phyloP scores from a whole-genome alignment of 2,113 vertebrate species.

The Chionodraco myersi region DNA sequence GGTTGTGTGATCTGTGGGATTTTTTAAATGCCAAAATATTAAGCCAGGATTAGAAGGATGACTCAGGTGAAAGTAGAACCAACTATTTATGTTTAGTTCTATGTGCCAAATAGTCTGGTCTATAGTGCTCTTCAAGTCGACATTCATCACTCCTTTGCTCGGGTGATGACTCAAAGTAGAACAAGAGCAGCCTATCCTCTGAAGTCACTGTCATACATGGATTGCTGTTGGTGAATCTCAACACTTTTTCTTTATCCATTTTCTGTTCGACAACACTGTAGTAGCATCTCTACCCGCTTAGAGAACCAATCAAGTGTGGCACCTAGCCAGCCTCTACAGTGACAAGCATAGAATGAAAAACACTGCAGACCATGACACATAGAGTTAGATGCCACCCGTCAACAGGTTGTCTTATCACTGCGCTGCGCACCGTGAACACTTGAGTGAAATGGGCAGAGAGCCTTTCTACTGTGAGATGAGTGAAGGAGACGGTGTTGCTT shows the following conservation, averaged over 20 bases:
- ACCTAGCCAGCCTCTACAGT: conserved; percentile 62
- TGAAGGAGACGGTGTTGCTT: conserved; percentile 71
- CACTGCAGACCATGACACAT: conserved; percentile 77
- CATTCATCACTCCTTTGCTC: conserved; percentile 32
- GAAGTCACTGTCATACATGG: conserved; percentile 36
- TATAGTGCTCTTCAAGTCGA: conserved; percentile 17
- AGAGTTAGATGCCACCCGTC: conserved; percentile 70
- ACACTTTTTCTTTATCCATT: conserved; percentile 57
- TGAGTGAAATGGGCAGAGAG: conserved; percentile 76
- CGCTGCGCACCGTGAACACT: conserved; percentile 65
- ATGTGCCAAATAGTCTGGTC: neutral
- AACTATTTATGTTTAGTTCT: conserved; percentile 23
- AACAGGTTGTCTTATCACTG: conserved; percentile 79
- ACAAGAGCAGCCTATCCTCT: conserved; percentile 15
- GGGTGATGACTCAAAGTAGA: conserved; percentile 31
- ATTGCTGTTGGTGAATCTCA: conserved; percentile 44
- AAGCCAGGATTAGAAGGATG: conserved; percentile 33
- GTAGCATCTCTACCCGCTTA: conserved; percentile 63
- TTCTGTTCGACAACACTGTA: conserved; percentile 53
- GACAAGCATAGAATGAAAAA: conserved; percentile 77
- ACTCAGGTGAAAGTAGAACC: conserved; percentile 26
- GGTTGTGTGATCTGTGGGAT: neutral
- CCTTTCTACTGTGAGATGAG: conserved; percentile 70
- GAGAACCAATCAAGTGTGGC: conserved; percentile 70
- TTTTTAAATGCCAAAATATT: conserved; percentile 29